phyloP scores from a whole-genome alignment of 2,113 vertebrate genomes.

The Camelus bactrianus region DNA sequence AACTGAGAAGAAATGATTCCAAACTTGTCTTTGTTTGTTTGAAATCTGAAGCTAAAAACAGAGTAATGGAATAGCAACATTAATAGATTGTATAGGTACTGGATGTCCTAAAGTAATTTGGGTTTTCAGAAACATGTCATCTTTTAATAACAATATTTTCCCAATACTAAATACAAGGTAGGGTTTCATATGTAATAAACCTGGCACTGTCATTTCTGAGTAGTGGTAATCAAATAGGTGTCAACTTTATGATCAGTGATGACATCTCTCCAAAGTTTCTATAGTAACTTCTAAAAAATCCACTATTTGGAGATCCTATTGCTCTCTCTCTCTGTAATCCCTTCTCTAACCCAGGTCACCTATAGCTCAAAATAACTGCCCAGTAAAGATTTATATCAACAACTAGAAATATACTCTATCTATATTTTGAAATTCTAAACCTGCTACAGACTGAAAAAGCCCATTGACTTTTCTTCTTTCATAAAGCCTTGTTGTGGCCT shows the following conservation, averaged over 20 bases:
- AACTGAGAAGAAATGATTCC: conserved; percentile 68
- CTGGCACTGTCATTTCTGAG: conserved; percentile 24
- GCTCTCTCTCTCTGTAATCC: not conserved
- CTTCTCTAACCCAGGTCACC: not conserved
- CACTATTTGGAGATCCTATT: not conserved
- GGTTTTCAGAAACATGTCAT: conserved; percentile 5
- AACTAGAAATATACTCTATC: not conserved
- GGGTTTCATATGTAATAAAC: not conserved
- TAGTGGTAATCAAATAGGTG: not conserved
- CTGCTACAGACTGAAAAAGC: not conserved
- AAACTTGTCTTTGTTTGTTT: conserved; percentile 52
- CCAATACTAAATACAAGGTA: not conserved
- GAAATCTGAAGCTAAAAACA: not conserved
- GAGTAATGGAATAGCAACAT: not conserved
- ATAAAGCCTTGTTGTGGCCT: not conserved
- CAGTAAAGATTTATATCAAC: not conserved
- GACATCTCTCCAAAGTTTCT: not conserved
- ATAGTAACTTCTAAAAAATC: not conserved
- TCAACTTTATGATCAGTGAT: conserved; percentile 53
- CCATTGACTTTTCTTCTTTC: not conserved
- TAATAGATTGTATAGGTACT: not conserved
- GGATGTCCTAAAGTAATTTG: not conserved
- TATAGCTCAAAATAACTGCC: not conserved
- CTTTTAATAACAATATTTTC: conserved; percentile 10
- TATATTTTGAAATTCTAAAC: conserved; percentile 8